Evolutionary conservation across 53 echinoderm and acorn worm species (phyloP).

Genomic region (Paracentrotus lividus): DNA sequence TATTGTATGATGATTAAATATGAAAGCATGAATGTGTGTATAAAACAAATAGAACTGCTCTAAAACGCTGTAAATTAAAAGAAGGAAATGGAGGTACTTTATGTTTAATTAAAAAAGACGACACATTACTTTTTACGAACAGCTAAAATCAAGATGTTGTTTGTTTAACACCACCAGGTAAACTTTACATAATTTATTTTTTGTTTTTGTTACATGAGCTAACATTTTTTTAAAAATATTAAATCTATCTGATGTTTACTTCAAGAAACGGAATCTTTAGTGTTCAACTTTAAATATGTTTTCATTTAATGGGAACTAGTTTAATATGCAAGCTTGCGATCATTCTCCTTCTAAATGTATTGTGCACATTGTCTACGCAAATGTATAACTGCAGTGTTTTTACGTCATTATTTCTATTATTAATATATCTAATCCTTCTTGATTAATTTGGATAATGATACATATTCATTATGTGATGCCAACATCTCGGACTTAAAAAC

Average conservation of each 20-base stretch:
- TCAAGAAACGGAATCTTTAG: background rate
- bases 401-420: background rate
- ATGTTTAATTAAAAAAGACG: background rate
- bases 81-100: constrained; percentile 53
- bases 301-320: background rate
- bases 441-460: background rate
- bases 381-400: background rate
- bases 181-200: background rate
- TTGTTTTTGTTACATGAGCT: too few species aligned
- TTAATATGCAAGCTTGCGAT: background rate
- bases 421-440: background rate
- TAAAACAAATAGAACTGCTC: constrained; percentile 57
- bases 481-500: background rate
- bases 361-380: constrained; percentile 41
- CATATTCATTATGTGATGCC: background rate
- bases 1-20: constrained; percentile 44
- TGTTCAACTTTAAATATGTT: background rate
- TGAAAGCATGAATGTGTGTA: constrained; percentile 60
- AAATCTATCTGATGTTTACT: background rate
- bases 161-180: background rate
- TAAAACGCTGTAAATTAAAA: constrained; percentile 71
- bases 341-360: background rate
- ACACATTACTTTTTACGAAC: background rate
- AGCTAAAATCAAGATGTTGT: background rate
- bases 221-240: background rate